phyloP scores from a whole-genome alignment of 2,113 vertebrate genomes.

The Lampris incognitus region DNA sequence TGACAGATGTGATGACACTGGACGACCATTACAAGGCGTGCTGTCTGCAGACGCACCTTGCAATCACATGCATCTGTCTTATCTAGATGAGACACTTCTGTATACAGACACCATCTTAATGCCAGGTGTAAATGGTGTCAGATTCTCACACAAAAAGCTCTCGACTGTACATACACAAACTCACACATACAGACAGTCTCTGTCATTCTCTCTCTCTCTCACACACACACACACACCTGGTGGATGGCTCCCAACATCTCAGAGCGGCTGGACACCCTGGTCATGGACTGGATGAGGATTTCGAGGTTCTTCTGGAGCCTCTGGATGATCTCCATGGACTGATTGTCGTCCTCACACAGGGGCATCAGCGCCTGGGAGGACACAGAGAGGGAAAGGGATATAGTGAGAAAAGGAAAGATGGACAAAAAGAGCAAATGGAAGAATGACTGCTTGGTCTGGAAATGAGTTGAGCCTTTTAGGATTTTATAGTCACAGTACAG shows the following conservation, averaged over 20 bases:
- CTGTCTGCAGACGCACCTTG: too few species aligned
- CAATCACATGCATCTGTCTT: too few species aligned
- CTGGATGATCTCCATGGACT: conserved; percentile 91
- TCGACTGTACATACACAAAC: neutral
- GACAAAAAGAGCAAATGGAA: neutral
- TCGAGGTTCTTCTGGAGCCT: conserved; percentile 91
- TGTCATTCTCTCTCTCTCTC: too few species aligned
- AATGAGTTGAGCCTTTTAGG: too few species aligned
- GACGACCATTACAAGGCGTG: too few species aligned
- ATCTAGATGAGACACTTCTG: too few species aligned
- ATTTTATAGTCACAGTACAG: too few species aligned
- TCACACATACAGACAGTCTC: neutral
- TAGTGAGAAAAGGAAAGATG: neutral
- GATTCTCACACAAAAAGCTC: too few species aligned
- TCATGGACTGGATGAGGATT: conserved; percentile 89
- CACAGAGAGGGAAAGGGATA: neutral
- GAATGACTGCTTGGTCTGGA: neutral
- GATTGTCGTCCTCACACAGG: conserved; percentile 92
- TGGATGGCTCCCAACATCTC: conserved; percentile 97
- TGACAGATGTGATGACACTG: too few species aligned
- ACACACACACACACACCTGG: conserved; percentile 82
- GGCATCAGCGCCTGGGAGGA: conserved; percentile 84
- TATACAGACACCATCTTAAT: too few species aligned
- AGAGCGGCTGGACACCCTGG: conserved; percentile 90
- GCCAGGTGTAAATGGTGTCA: too few species aligned